These are phyloP conservation scores for Bos indicus DNA, from an alignment of 2,113 vertebrate species.

Conservation along the genomic window DNA sequence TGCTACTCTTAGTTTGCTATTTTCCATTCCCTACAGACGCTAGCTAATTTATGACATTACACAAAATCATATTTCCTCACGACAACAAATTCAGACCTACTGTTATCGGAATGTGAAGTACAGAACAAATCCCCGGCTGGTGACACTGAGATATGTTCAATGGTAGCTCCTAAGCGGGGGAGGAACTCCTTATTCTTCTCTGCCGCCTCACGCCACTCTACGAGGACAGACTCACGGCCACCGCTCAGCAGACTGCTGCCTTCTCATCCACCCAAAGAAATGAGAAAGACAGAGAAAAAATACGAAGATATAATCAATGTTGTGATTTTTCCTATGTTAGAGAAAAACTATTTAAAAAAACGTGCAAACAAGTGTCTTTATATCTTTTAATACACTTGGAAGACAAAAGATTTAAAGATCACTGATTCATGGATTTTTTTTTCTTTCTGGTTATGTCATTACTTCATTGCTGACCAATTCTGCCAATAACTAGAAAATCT, in stretches of 20 bases:
- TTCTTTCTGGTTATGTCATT: not conserved
- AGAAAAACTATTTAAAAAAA: not conserved
- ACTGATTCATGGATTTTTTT: not conserved
- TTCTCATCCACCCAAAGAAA: conserved; percentile 56
- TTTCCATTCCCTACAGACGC: not conserved
- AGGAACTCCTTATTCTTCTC: conserved; percentile 89
- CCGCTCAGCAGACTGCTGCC: conserved; percentile 93
- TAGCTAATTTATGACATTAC: not conserved
- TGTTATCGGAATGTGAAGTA: conserved; percentile 94
- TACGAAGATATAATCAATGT: not conserved
- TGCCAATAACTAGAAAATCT: not conserved
- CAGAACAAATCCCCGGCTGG: conserved; percentile 88
- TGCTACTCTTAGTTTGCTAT: not conserved
- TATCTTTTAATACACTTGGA: not conserved
- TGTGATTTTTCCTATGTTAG: not conserved
- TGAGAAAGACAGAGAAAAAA: not conserved
- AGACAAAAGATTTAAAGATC: not conserved
- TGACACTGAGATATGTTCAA: conserved; percentile 87
- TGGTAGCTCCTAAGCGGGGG: conserved; percentile 90
- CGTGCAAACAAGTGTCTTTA: not conserved
- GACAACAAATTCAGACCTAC: conserved; percentile 78
- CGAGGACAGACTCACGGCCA: conserved; percentile 91
- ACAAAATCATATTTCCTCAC: not conserved
- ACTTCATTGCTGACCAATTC: not conserved
- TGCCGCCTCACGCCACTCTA: conserved; percentile 89